Conservation (phyloP, 2,888 invertebrate species). For the Eristalis intricaria region DNA sequence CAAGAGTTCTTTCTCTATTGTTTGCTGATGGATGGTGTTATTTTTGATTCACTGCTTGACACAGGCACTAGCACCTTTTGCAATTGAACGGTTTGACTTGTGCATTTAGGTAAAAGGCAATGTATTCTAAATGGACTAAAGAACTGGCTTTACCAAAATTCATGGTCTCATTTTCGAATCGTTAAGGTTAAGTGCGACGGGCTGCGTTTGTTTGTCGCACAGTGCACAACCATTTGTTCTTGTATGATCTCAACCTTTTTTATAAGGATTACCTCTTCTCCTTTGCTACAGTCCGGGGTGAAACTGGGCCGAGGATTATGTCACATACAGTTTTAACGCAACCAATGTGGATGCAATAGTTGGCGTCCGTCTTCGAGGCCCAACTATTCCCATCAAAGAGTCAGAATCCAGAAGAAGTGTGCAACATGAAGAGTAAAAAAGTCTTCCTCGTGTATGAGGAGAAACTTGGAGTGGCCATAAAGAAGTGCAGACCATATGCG, state of each 20-base stretch:
- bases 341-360: conserved; percentile 86
- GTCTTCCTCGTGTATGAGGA: conserved; percentile 84
- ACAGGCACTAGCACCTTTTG: not conserved
- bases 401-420: conserved; percentile 84
- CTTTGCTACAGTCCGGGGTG: too few species aligned
- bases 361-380: conserved; percentile 85
- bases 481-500: conserved; percentile 83
- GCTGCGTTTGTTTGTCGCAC: too few species aligned
- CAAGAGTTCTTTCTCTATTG: not conserved
- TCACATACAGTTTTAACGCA: conserved; percentile 85
- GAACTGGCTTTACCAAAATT: too few species aligned
- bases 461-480: conserved; percentile 84
- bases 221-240: too few species aligned
- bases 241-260: too few species aligned
- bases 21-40: not conserved
- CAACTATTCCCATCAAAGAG: conserved; percentile 82
- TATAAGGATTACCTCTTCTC: too few species aligned
- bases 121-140: not conserved
- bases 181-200: too few species aligned
- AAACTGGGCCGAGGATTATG: too few species aligned
- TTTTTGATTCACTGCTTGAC: not conserved
- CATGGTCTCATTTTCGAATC: too few species aligned
- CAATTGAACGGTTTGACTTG: not conserved
- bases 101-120: not conserved
- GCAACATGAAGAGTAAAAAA: conserved; percentile 87